These are phyloP conservation scores for Benthosema pterotum DNA, from an alignment of 2,797 vertebrate species.

Conservation along the genomic window DNA sequence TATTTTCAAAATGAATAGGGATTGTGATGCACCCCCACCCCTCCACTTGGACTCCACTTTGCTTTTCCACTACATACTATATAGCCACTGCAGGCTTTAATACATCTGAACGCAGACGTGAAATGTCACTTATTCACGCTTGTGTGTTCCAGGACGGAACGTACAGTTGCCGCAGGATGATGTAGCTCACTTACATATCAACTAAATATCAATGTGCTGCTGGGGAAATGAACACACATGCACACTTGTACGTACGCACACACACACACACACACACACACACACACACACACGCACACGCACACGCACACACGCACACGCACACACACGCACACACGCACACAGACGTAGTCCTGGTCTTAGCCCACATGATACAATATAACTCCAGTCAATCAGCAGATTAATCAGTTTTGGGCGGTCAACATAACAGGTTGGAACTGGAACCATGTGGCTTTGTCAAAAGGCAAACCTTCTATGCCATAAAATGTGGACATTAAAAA, in stretches of 20 bases:
- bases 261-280: not conserved
- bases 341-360: not conserved
- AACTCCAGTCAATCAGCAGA: too few species aligned
- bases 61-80: not conserved
- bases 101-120: constrained; percentile 26
- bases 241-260: not conserved
- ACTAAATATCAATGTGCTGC: constrained; percentile 35
- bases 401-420: too few species aligned
- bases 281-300: not conserved
- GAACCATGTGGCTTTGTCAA: too few species aligned
- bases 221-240: not conserved
- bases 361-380: too few species aligned
- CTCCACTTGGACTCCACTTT: not conserved
- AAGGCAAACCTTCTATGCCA: too few species aligned
- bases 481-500: too few species aligned
- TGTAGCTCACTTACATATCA: constrained; percentile 17
- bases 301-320: not conserved
- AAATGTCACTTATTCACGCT: constrained; percentile 36
- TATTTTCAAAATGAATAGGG: too few species aligned
- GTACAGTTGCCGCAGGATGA: constrained; percentile 12
- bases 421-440: too few species aligned
- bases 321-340: not conserved
- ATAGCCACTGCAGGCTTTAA: constrained; percentile 13
- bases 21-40: too few species aligned
- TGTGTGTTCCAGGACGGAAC: constrained; percentile 30